Conservation (phyloP, 2,113 vertebrate genomes). For the Chaetodon trifascialis region DNA sequence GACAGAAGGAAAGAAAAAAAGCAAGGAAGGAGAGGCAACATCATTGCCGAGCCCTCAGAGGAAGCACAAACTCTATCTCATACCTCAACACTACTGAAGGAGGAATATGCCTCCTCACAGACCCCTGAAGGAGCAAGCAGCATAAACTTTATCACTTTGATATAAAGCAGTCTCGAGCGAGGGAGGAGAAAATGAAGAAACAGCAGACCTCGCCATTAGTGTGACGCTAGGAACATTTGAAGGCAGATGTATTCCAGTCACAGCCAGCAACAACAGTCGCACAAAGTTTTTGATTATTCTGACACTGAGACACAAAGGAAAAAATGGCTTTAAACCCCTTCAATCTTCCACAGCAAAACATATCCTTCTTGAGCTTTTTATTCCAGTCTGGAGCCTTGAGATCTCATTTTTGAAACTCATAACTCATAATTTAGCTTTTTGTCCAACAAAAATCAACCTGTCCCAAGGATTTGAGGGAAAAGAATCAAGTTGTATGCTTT, state of each 20-base stretch:
- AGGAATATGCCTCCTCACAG: not conserved
- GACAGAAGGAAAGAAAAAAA: not conserved
- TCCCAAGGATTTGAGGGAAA: too few relatives aligned
- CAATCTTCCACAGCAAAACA: slow-evolving; percentile 43
- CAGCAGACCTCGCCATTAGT: slow-evolving; percentile 30
- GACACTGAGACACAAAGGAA: slow-evolving; percentile 39
- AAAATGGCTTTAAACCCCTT: slow-evolving; percentile 38
- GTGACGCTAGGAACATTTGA: slow-evolving; percentile 1
- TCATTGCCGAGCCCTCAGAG: slow-evolving; percentile 39
- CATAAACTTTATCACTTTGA: slow-evolving; percentile 49
- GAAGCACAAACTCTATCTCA: slow-evolving; percentile 19
- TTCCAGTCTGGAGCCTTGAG: slow-evolving; percentile 11
- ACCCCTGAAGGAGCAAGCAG: slow-evolving; percentile 32
- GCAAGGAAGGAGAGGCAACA: not conserved
- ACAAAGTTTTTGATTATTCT: slow-evolving; percentile 43
- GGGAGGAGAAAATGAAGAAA: slow-evolving; percentile 11
- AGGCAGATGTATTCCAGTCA: slow-evolving; percentile 9
- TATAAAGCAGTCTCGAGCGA: slow-evolving; percentile 25
- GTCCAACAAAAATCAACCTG: not conserved
- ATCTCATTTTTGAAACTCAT: slow-evolving; percentile 4
- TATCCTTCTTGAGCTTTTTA: slow-evolving; percentile 11
- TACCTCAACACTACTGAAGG: not conserved
- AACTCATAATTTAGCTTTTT: slow-evolving; percentile 3
- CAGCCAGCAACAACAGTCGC: slow-evolving; percentile 33
- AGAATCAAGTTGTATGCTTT: not conserved